A percentile compares a stretch with the other conserved stretches of the same genome.
phyloP scores from a whole-genome alignment of 2,113 vertebrate species.

The Corvus hawaiiensis region DNA sequence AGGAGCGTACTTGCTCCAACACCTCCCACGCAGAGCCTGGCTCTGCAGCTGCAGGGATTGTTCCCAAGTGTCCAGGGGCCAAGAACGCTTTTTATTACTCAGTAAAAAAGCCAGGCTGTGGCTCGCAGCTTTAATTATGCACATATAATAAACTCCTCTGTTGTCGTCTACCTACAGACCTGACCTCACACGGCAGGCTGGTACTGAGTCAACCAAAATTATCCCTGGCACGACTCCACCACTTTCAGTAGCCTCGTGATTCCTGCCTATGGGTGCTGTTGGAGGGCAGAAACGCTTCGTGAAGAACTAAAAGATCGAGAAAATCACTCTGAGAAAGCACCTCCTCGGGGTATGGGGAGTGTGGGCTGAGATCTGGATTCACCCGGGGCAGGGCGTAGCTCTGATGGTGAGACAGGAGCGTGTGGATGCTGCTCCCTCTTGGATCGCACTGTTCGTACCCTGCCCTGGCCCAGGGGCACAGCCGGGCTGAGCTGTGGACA shows the following conservation, averaged over 20 bases:
- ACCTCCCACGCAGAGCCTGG: background rate
- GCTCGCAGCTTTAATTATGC: background rate
- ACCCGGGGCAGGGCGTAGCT: background rate
- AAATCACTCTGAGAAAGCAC: background rate
- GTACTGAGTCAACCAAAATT: background rate
- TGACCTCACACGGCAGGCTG: background rate
- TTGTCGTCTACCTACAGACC: background rate
- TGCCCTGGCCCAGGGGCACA: background rate
- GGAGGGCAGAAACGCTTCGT: background rate
- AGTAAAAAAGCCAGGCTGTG: background rate
- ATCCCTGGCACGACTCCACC: background rate
- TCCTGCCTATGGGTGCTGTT: background rate
- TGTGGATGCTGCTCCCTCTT: background rate
- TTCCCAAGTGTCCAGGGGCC: background rate
- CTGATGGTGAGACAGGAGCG: fast-evolving
- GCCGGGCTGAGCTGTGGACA: background rate
- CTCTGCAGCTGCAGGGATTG: conserved; percentile 15
- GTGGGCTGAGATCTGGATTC: background rate
- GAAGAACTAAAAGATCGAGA: background rate
- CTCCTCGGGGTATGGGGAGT: background rate
- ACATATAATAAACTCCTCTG: background rate
- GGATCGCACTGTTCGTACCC: fast-evolving
- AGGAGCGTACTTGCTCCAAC: background rate
- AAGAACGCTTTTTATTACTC: background rate
- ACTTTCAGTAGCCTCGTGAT: background rate